Conservation (phyloP, 2,797 vertebrate genomes). For the Tapera naevia region DNA sequence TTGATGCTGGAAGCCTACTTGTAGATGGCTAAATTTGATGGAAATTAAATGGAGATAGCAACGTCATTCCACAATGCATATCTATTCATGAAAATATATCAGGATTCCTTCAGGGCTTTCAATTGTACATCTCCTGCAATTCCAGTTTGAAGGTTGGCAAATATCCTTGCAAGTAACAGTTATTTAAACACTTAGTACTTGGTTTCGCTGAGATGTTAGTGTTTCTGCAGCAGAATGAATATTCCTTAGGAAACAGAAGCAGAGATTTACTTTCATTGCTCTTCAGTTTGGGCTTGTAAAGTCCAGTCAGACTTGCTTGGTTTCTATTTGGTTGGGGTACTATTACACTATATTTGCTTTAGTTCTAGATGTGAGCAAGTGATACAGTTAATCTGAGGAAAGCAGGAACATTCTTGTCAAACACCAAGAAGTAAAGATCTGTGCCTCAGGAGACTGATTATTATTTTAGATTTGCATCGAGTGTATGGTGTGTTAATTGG, state of each 20-base stretch:
- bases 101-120: neutral
- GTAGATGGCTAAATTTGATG: neutral
- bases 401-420: neutral
- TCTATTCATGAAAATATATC: neutral
- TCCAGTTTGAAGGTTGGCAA: neutral
- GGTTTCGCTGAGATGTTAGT: neutral
- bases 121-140: neutral
- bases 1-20: neutral
- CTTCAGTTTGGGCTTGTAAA: neutral
- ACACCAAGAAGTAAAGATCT: neutral
- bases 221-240: neutral
- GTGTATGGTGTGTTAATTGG: neutral
- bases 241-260: neutral
- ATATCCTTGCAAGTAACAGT: neutral
- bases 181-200: neutral
- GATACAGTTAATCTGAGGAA: neutral
- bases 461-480: neutral
- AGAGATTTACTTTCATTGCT: neutral
- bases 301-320: neutral
- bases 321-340: neutral
- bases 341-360: neutral
- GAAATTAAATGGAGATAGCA: neutral
- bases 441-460: neutral
- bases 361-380: neutral
- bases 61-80: neutral